Percentiles rank a stretch among this genome's conserved stretches.
These are phyloP conservation scores for Prunella strophiata DNA, from an alignment of 2,797 vertebrate genomes.

Conservation along the genomic window DNA sequence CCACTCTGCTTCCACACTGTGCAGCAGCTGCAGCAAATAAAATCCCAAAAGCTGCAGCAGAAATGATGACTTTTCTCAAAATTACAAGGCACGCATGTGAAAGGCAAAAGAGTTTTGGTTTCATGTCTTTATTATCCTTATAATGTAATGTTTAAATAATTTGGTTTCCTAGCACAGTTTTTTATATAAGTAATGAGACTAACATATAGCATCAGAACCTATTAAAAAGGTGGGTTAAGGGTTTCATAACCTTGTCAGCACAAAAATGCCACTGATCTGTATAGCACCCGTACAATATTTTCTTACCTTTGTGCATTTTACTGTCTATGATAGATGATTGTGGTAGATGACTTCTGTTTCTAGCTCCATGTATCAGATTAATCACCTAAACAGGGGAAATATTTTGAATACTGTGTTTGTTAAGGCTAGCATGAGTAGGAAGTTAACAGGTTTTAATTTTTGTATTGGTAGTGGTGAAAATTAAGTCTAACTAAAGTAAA, in stretches of 20 bases:
- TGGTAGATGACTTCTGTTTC: not conserved
- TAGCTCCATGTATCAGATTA: not conserved
- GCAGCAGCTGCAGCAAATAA: not conserved
- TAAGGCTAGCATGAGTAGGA: not conserved
- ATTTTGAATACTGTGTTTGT: not conserved
- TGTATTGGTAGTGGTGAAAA: not conserved
- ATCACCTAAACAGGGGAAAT: not conserved
- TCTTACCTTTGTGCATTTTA: not conserved
- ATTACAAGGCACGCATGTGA: not conserved
- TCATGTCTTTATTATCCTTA: not conserved
- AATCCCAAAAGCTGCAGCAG: not conserved
- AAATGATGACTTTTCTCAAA: not conserved
- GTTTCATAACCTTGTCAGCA: not conserved
- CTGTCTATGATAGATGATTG: accelerated
- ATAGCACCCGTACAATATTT: not conserved
- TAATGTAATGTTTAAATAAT: not conserved
- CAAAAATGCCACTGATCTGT: not conserved
- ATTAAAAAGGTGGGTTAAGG: not conserved
- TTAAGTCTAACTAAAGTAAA: not conserved
- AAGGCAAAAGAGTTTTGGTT: not conserved
- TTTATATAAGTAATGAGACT: not conserved
- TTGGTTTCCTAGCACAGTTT: not conserved
- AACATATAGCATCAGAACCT: not conserved
- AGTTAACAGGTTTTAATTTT: not conserved
- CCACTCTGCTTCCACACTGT: accelerated